These are phyloP conservation scores for Tromatobia lineatoria DNA, from an alignment of 2,888 invertebrate genomes.

Conservation along the genomic window DNA sequence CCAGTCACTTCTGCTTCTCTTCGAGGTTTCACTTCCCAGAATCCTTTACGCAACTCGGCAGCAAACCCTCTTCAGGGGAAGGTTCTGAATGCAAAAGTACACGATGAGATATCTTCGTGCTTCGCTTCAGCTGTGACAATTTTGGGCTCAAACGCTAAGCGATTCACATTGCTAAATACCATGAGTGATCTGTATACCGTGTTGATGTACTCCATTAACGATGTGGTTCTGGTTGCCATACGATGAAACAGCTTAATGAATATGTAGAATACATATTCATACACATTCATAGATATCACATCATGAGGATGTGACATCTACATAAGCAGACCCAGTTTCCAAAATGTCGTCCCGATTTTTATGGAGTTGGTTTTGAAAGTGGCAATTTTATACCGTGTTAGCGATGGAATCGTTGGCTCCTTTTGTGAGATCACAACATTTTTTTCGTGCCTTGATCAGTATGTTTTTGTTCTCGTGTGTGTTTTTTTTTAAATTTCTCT, in stretches of 20 bases:
- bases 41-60: neutral
- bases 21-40: conserved; percentile 25
- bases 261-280: too few species aligned
- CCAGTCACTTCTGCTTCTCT: conserved; percentile 1
- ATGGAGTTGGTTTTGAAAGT: neutral
- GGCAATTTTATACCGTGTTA: neutral
- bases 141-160: neutral
- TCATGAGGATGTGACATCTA: too few species aligned
- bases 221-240: neutral
- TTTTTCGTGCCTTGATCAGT: neutral
- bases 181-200: neutral
- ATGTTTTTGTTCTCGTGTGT: neutral
- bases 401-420: neutral
- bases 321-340: too few species aligned
- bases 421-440: neutral
- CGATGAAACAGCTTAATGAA: neutral
- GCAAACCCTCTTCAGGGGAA: conserved; percentile 20
- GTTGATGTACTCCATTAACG: neutral
- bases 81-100: conserved; percentile 66
- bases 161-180: neutral
- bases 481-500: too few species aligned
- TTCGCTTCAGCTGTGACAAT: conserved; percentile 27
- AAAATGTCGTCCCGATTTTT: neutral
- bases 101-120: conserved; percentile 59
- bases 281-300: too few species aligned